phyloP scores from a whole-genome alignment of 1,140 invertebrate genomes.

The Solenopsis fugax region DNA sequence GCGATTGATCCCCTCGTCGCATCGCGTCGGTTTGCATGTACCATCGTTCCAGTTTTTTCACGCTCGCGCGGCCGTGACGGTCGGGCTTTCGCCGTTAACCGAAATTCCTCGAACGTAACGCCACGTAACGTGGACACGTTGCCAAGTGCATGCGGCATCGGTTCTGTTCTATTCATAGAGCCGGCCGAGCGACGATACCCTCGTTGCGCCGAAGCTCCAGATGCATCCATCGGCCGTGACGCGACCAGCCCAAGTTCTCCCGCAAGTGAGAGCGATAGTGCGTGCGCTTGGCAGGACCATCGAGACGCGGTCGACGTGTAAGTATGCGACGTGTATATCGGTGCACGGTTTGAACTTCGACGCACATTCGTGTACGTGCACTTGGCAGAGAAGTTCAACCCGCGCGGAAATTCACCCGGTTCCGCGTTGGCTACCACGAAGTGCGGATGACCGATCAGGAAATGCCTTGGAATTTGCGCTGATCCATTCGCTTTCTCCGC shows the following conservation, averaged over 20 bases:
- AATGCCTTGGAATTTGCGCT: neutral
- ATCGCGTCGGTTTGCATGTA: too few species aligned
- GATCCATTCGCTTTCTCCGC: neutral
- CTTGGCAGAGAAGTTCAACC: conserved; percentile 66
- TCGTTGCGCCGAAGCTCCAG: neutral
- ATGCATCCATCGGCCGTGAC: neutral
- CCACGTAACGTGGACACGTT: conserved; percentile 51
- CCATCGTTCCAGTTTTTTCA: neutral
- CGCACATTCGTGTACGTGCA: conserved; percentile 21
- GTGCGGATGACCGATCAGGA: neutral
- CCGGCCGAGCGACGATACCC: neutral
- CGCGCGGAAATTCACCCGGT: conserved; percentile 39
- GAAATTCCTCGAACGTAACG: conserved; percentile 55
- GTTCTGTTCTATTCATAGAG: conserved; percentile 49
- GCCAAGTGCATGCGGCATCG: conserved; percentile 22
- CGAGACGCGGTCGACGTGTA: neutral
- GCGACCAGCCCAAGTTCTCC: neutral
- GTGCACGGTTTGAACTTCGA: neutral
- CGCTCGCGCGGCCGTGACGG: conserved; percentile 9
- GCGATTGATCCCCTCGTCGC: too few species aligned
- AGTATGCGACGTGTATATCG: neutral
- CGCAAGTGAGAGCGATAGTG: neutral
- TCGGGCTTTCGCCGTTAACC: conserved; percentile 23
- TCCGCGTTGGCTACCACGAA: neutral
- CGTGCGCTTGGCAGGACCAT: conserved; percentile 44